phyloP scores from a whole-genome alignment of 2,113 vertebrate genomes.

The Spermophilus dauricus region DNA sequence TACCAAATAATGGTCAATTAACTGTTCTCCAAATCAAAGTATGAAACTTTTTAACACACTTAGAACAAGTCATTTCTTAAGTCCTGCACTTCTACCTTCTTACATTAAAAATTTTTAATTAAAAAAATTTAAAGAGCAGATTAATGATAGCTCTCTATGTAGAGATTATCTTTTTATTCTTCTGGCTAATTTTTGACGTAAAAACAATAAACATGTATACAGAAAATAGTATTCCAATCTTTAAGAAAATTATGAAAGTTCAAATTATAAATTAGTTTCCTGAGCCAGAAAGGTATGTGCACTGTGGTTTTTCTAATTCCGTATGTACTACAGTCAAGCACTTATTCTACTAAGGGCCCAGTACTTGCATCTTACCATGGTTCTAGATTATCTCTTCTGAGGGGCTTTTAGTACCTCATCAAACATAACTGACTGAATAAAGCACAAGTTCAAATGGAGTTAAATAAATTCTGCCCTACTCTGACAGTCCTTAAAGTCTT shows the following conservation, averaged over 20 bases:
- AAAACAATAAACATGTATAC: neutral
- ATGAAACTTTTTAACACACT: neutral
- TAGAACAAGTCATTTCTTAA: neutral
- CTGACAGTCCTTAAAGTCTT: neutral
- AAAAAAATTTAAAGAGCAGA: neutral
- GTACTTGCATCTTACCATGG: neutral
- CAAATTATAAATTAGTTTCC: neutral
- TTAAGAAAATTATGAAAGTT: conserved; percentile 24
- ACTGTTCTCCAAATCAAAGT: neutral
- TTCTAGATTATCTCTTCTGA: neutral
- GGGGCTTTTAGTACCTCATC: neutral
- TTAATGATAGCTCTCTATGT: neutral
- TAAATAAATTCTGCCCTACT: neutral
- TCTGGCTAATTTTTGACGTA: neutral
- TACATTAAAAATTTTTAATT: too few species aligned
- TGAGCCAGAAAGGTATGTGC: neutral
- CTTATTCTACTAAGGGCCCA: neutral
- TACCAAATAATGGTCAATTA: neutral
- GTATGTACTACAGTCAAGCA: neutral
- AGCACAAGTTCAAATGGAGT: neutral
- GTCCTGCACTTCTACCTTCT: neutral
- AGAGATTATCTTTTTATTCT: neutral
- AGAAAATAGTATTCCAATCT: conserved; percentile 4
- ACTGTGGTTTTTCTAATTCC: neutral
- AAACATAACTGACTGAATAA: neutral